phyloP scores from a whole-genome alignment of 2,113 vertebrate species.

The Equus quagga region DNA sequence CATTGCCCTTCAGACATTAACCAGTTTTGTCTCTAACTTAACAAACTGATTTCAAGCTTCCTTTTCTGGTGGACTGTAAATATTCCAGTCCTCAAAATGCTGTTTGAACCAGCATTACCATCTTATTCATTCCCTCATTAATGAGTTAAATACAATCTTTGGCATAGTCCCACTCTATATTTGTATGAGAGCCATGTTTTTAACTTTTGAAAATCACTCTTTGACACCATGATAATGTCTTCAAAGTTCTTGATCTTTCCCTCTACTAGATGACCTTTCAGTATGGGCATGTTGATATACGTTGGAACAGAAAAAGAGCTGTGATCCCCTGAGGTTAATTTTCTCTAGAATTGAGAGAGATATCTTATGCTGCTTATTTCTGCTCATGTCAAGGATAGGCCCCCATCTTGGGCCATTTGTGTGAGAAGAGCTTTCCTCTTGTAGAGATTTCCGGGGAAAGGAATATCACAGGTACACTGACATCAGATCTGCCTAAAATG shows the following conservation, averaged over 20 bases:
- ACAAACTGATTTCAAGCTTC: conserved; percentile 54
- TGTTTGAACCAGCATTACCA: conserved; percentile 39
- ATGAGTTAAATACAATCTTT: conserved; percentile 6
- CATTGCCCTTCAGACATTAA: conserved; percentile 6
- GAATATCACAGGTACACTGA: not conserved
- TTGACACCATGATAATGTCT: conserved; percentile 2
- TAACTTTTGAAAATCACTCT: conserved; percentile 54
- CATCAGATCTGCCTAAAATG: conserved; percentile 24
- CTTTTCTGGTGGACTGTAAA: conserved; percentile 37
- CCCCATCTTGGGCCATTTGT: not conserved
- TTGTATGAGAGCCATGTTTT: conserved; percentile 22
- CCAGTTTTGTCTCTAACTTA: conserved; percentile 46
- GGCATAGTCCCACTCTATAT: not conserved
- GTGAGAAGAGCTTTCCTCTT: conserved; percentile 30
- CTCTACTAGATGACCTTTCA: conserved; percentile 10
- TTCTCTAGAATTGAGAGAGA: not conserved
- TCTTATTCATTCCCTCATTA: conserved; percentile 12
- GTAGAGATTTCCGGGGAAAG: conserved; percentile 18
- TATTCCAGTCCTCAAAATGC: conserved; percentile 1
- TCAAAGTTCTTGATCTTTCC: conserved; percentile 27
- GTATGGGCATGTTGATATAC: conserved; percentile 15
- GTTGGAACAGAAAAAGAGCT: not conserved
- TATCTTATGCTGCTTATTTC: not conserved
- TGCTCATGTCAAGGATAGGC: not conserved
- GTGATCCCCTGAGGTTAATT: not conserved